A percentile compares a stretch with the other conserved stretches of the same genome.
These are phyloP conservation scores for Volucella bombylans DNA, from an alignment of 2,888 invertebrate genomes.

Conservation along the genomic window DNA sequence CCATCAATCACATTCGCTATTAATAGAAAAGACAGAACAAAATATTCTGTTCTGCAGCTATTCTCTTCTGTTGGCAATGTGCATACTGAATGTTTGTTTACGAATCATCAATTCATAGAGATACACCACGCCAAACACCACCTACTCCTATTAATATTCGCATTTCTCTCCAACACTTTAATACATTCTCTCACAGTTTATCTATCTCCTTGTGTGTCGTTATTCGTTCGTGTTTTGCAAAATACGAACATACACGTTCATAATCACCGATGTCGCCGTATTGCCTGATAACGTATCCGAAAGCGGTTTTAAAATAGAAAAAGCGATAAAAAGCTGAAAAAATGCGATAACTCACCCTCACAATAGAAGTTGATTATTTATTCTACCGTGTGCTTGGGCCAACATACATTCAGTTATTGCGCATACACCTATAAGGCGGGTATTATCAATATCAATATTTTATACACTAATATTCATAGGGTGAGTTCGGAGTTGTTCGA, in stretches of 20 bases:
- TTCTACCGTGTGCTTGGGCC: constrained; percentile 22
- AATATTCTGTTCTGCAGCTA: background rate
- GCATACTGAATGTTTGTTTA: constrained; percentile 29
- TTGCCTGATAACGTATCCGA: constrained; percentile 50
- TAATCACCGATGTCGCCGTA: constrained; percentile 25
- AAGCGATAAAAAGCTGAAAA: background rate
- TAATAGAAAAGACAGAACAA: constrained; percentile 27
- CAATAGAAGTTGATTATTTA: constrained; percentile 32
- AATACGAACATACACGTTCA: background rate
- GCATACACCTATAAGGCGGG: constrained; percentile 53
- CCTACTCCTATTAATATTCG: background rate
- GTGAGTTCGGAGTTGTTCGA: constrained; percentile 1
- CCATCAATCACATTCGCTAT: constrained; percentile 37
- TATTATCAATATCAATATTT: constrained; percentile 56
- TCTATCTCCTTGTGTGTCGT: background rate
- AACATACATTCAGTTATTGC: constrained; percentile 50
- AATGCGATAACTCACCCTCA: constrained; percentile 58
- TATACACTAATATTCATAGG: constrained; percentile 40
- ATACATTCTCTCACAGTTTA: background rate
- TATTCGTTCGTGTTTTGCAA: constrained; percentile 22
- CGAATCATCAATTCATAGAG: constrained; percentile 51
- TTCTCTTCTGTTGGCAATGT: background rate
- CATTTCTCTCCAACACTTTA: too few species aligned
- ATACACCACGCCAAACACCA: background rate
- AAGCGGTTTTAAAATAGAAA: constrained; percentile 11